Evolutionary conservation across 2,113 vertebrate genomes (phyloP), one percentile per base, ranked within the genome.

Genomic region (Scartelaos histophorus): DNA sequence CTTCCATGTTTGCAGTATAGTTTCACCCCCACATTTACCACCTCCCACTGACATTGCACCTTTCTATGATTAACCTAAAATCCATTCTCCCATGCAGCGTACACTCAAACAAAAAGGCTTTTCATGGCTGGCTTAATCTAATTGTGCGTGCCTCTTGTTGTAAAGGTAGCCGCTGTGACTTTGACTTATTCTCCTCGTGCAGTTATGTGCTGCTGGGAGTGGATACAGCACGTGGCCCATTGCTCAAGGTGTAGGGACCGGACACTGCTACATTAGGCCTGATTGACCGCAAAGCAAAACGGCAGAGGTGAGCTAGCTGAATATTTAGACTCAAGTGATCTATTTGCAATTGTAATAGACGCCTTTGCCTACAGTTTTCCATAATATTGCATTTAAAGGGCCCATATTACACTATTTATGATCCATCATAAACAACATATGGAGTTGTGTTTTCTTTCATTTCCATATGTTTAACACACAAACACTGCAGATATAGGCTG

Each of bases 111-210:
- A 89, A 87, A 64, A 87, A 83, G 62, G 73, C 76, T 85, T 82
- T 88, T 88, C 89, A 88, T 82, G 85, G 89, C 61, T 90, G 85
- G 83, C 84, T 87, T 81, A 82, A 87, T 89, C 81, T 89, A 88
- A 92, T 88, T 85, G 85, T 38, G 61, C 78, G 67, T 75, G 69
- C 82, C 81, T 87, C 78, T 70, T 76, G 74, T 77, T 74, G 77
- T 66, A 75, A 87, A 87, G 83, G 87, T 85, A 85, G 67, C 75
- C 34, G 78, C 83, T 80, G 79, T 83, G 87, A 83, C 81, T 83
- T 87, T 88, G 84, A 88, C 76, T 85, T 79, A 90, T 88, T 87
- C 80, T 83, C 68, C 68, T 70, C 46, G 66, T 80, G 76, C 79
- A 69, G 69, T 78, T 73, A 86, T 61, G 49, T 13, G 54, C 81